A percentile compares a stretch with the other conserved stretches of the same genome.
Conservation (phyloP, 2,888 invertebrate species). For the Phalangium opilio region DNA sequence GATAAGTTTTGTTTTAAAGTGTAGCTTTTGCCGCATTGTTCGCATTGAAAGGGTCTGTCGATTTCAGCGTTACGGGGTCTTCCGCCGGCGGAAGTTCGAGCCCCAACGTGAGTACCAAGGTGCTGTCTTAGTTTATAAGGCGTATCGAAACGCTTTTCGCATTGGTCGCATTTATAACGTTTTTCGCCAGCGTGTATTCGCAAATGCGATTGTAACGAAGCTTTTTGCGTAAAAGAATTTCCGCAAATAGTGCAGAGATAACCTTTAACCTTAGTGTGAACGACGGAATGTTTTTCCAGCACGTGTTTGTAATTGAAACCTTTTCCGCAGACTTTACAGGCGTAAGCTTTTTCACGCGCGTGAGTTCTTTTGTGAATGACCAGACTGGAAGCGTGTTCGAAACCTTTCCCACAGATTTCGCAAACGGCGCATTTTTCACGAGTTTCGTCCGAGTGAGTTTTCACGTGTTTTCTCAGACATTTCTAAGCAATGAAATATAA, state of each 20-base stretch:
- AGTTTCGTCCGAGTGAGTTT: too few species aligned
- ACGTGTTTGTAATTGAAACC: slow-evolving; percentile 4
- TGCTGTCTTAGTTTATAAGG: too few species aligned
- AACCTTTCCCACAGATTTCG: slow-evolving; percentile 3
- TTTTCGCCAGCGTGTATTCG: slow-evolving; percentile 2
- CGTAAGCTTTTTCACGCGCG: not conserved
- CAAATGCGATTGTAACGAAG: not conserved
- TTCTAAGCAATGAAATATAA: too few species aligned
- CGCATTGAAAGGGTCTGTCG: too few species aligned
- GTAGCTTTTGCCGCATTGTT: too few species aligned
- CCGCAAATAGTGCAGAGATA: slow-evolving; percentile 58
- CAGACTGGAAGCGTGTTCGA: not conserved
- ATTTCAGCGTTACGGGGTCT: too few species aligned
- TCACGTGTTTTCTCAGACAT: too few species aligned
- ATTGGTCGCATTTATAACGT: too few species aligned
- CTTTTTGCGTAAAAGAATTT: slow-evolving; percentile 40
- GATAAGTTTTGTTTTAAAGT: too few species aligned
- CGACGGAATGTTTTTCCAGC: slow-evolving; percentile 31
- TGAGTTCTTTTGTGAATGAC: not conserved
- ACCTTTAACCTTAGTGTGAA: slow-evolving; percentile 46
- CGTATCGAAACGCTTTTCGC: too few species aligned
- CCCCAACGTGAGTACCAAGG: too few species aligned
- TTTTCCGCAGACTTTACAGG: slow-evolving; percentile 1
- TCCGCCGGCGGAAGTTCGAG: too few species aligned
- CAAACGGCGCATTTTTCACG: not conserved